Percentiles rank a stretch among this genome's conserved stretches.
Conservation (phyloP, 2,888 invertebrate genomes). For the Acleris holmiana region DNA sequence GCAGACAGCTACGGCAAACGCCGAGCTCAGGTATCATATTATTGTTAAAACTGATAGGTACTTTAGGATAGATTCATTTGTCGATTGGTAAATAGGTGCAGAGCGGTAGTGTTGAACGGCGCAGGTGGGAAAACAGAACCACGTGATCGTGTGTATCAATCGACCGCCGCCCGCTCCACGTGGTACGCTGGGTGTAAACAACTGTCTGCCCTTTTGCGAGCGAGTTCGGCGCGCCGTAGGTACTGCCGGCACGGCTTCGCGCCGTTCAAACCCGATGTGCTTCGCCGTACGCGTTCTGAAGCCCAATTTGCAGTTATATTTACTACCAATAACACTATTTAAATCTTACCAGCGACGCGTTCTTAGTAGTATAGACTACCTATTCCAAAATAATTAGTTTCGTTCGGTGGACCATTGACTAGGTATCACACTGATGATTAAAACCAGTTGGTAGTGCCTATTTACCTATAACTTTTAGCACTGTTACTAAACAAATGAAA, state of each 20-base stretch:
- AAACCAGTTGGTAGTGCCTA: too few relatives aligned
- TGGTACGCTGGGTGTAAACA: constrained; percentile 57
- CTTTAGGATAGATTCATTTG: constrained; percentile 52
- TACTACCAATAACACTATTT: constrained; percentile 20
- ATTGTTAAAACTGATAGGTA: constrained; percentile 63
- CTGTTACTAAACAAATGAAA: too few relatives aligned
- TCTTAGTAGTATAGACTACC: neutral
- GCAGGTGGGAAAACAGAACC: constrained; percentile 62
- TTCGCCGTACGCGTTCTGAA: constrained; percentile 22
- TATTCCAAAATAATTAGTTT: too few relatives aligned
- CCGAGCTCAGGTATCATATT: constrained; percentile 74
- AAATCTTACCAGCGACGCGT: neutral
- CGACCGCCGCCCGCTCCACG: constrained; percentile 66
- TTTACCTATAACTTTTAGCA: too few relatives aligned
- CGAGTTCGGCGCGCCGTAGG: constrained; percentile 19
- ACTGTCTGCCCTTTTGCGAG: constrained; percentile 34
- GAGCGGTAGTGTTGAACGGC: constrained; percentile 49
- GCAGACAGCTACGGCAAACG: constrained; percentile 73
- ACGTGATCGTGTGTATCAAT: constrained; percentile 70
- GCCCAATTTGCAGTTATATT: constrained; percentile 21
- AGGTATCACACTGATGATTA: too few relatives aligned
- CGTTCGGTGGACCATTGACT: too few relatives aligned
- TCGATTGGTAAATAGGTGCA: constrained; percentile 42
- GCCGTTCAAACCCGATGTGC: neutral
- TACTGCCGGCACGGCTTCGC: constrained; percentile 21